Evolutionary conservation across 2,797 vertebrate genomes (phyloP).

Genomic region (Spatula clypeata): DNA sequence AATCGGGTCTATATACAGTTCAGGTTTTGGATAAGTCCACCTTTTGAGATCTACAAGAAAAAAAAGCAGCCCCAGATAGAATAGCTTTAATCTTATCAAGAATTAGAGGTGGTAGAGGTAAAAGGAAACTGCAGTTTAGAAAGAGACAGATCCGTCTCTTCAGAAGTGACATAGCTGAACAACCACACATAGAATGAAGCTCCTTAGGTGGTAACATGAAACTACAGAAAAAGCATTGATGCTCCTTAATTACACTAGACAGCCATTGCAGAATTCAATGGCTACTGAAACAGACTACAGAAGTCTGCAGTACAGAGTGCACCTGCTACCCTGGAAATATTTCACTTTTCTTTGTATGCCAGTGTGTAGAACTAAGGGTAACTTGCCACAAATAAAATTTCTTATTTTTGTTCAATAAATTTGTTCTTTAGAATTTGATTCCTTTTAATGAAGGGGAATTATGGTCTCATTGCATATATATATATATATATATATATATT

Average conservation of each 20-base stretch:
- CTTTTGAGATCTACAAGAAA: background rate
- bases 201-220: slow-evolving; percentile 8
- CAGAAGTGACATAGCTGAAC: background rate
- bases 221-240: background rate
- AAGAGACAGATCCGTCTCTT: background rate
- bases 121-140: background rate
- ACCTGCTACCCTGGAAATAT: background rate
- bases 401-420: background rate
- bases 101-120: background rate
- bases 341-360: background rate
- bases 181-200: background rate
- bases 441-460: background rate
- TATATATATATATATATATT: background rate
- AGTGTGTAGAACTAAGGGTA: background rate
- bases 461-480: background rate
- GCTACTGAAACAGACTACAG: background rate
- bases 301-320: background rate
- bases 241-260: background rate
- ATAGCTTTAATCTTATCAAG: background rate
- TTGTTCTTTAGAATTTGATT: background rate
- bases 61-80: background rate
- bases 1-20: background rate
- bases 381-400: background rate
- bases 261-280: background rate
- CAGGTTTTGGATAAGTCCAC: background rate